These are phyloP conservation scores for Eupithecia tripunctaria DNA, from an alignment of 2,888 invertebrate genomes.

Conservation along the genomic window DNA sequence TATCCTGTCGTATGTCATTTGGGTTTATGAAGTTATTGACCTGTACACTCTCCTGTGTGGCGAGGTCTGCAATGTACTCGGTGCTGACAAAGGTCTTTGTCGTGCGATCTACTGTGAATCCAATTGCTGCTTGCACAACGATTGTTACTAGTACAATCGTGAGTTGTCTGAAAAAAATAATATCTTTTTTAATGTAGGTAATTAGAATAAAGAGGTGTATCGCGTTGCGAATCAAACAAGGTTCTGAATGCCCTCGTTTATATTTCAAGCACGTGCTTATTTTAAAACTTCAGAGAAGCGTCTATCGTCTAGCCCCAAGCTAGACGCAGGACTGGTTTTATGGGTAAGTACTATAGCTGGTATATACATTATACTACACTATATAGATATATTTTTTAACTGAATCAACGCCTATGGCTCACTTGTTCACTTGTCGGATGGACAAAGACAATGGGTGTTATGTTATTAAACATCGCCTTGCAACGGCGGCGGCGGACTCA, in stretches of 20 bases:
- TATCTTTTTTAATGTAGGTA: background rate
- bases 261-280: background rate
- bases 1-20: slow-evolving; percentile 42
- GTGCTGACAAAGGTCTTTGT: slow-evolving; percentile 32
- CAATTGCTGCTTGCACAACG: slow-evolving; percentile 55
- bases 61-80: slow-evolving; percentile 49
- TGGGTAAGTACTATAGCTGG: too few species aligned
- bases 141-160: slow-evolving; percentile 60
- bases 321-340: too few species aligned
- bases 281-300: background rate
- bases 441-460: slow-evolving; percentile 45
- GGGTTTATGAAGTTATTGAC: slow-evolving; percentile 52
- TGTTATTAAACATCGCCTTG: slow-evolving; percentile 41
- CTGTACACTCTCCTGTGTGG: slow-evolving; percentile 57
- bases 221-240: background rate
- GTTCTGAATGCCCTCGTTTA: background rate
- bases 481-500: background rate
- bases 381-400: too few species aligned
- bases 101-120: slow-evolving; percentile 58
- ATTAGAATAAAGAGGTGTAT: background rate
- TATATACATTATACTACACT: too few species aligned
- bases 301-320: background rate
- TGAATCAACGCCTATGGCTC: slow-evolving; percentile 10
- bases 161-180: slow-evolving; percentile 66
- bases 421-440: slow-evolving; percentile 35